phyloP scores from a whole-genome alignment of 2,797 vertebrate genomes.

The Sus cebifrons region DNA sequence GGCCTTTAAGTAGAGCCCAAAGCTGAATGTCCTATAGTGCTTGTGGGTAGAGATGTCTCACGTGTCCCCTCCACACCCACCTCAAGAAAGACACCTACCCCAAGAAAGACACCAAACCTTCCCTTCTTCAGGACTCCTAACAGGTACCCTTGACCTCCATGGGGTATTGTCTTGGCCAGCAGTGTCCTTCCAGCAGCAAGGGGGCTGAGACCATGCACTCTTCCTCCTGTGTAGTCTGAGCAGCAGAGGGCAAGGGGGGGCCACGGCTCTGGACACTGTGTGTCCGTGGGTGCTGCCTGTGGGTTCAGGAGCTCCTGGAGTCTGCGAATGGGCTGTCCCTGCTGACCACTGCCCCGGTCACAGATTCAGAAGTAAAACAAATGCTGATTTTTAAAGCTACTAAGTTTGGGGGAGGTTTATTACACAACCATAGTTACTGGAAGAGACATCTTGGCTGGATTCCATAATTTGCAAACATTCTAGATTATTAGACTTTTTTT shows the following conservation, averaged over 20 bases:
- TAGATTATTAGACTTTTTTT: neutral
- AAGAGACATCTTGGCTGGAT: neutral
- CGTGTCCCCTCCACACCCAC: no score
- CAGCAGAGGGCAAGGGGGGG: neutral
- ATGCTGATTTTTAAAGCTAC: neutral
- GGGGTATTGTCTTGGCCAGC: neutral
- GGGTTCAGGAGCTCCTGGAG: neutral
- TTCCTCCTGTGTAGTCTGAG: neutral
- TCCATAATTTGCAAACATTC: neutral
- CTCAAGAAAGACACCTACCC: no score
- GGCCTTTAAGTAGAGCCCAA: neutral
- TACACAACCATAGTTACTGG: neutral
- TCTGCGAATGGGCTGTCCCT: neutral
- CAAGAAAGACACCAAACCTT: neutral
- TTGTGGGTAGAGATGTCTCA: neutral
- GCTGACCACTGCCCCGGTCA: neutral
- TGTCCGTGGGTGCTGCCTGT: neutral
- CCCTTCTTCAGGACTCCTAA: neutral
- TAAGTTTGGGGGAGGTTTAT: neutral
- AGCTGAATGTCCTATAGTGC: neutral
- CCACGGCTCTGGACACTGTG: rapidly evolving
- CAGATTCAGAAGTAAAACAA: neutral
- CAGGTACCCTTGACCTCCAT: rapidly evolving
- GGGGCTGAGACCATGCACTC: neutral
- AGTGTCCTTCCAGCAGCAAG: neutral